Conservation (phyloP, 2,888 invertebrate genomes). For the Malthinus flaveolus region DNA sequence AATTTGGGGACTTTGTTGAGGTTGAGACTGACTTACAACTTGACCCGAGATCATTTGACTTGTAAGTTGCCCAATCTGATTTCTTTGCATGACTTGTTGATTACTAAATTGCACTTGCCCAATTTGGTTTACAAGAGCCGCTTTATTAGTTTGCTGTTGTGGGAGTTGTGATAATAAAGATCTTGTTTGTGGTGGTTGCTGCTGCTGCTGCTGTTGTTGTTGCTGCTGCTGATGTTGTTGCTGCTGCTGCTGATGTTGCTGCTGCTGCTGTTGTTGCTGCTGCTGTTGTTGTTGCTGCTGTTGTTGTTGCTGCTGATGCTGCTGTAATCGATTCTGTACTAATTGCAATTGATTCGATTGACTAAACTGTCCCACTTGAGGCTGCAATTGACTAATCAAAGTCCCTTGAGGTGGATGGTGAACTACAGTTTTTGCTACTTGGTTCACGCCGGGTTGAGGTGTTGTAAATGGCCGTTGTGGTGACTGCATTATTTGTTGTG, state of each 20-base stretch:
- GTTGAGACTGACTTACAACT: slow-evolving; percentile 6
- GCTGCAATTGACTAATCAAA: slow-evolving; percentile 17
- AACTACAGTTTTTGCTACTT: slow-evolving; percentile 49
- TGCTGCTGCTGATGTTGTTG: not conserved
- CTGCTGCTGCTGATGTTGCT: slow-evolving; percentile 46
- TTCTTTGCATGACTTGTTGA: slow-evolving; percentile 16
- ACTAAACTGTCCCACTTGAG: slow-evolving; percentile 9
- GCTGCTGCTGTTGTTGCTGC: slow-evolving; percentile 59
- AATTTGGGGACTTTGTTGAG: slow-evolving; percentile 16
- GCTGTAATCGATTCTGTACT: slow-evolving; percentile 50
- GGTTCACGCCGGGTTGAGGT: slow-evolving; percentile 33
- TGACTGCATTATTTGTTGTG: slow-evolving; percentile 35
- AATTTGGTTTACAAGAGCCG: slow-evolving; percentile 6
- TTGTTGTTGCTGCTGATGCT: slow-evolving; percentile 54
- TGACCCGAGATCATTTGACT: slow-evolving; percentile 10
- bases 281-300: slow-evolving; percentile 63
- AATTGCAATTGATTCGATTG: slow-evolving; percentile 32
- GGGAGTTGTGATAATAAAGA: slow-evolving; percentile 23
- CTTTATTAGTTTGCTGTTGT: slow-evolving; percentile 14
- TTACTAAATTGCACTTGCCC: slow-evolving; percentile 10
- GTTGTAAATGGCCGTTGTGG: slow-evolving; percentile 34
- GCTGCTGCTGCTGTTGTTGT: slow-evolving; percentile 22
- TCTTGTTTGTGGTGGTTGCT: slow-evolving; percentile 40
- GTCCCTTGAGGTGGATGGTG: slow-evolving; percentile 47
- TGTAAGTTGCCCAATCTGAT: slow-evolving; percentile 10